These are phyloP conservation scores for Sycophila sp. DNA, from an alignment of 1,140 invertebrate species.

Conservation along the genomic window DNA sequence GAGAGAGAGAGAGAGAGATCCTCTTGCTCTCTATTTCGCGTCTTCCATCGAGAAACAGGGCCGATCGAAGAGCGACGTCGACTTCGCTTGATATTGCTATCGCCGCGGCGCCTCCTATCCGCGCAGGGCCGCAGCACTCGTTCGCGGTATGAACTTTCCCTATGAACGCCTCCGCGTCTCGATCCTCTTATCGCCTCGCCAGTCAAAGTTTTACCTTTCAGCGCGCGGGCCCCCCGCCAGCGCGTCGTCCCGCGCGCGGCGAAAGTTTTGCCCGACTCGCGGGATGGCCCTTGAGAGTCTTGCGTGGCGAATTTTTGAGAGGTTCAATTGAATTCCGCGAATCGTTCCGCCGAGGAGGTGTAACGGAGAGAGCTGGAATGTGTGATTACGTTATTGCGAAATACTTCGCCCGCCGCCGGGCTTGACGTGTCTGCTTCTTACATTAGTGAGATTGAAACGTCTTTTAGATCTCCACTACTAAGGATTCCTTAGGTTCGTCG, in stretches of 20 bases:
- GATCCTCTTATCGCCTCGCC: constrained; percentile 23
- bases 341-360: no score
- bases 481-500: no score
- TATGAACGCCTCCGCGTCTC: neutral
- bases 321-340: no score
- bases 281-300: constrained; percentile 13
- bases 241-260: neutral
- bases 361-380: no score
- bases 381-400: no score
- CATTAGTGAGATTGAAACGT: no score
- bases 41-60: neutral
- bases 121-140: no score
- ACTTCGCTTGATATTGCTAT: neutral
- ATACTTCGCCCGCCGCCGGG: no score
- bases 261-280: neutral
- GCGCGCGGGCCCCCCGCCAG: neutral
- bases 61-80: constrained; percentile 9
- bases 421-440: no score
- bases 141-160: constrained; percentile 2
- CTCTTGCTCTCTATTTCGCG: neutral
- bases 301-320: neutral
- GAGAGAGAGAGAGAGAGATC: no score
- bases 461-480: no score
- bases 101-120: neutral
- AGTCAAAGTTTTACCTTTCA: constrained; percentile 26